phyloP scores from a whole-genome alignment of 2,888 invertebrate genomes.

The Caenorhabditis sp. region DNA sequence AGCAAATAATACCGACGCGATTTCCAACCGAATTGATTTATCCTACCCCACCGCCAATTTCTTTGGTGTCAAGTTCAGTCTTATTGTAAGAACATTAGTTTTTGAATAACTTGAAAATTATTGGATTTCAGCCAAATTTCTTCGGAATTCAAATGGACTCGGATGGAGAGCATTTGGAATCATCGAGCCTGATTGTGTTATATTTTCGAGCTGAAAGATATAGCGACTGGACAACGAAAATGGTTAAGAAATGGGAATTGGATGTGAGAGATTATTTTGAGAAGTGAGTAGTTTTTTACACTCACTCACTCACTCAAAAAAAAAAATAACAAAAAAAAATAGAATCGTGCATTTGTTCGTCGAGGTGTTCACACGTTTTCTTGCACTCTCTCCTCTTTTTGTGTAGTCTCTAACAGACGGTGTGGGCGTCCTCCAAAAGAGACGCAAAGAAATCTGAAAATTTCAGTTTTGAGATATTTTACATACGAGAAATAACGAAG shows the following conservation, averaged over 20 bases:
- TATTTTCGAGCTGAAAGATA: slow-evolving; percentile 58
- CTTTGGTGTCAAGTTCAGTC: slow-evolving; percentile 37
- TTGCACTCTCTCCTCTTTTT: no score
- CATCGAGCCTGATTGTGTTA: slow-evolving; percentile 42
- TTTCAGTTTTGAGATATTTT: no score
- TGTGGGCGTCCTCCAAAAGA: no score
- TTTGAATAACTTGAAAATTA: background rate
- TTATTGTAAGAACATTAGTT: slow-evolving; percentile 26
- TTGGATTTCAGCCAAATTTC: slow-evolving; percentile 34
- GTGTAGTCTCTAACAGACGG: no score
- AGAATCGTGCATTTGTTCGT: no score
- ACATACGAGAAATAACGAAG: no score
- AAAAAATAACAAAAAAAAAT: slow-evolving; percentile 28
- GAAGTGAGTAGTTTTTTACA: slow-evolving; percentile 2
- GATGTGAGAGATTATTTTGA: slow-evolving; percentile 45
- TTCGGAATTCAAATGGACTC: slow-evolving; percentile 22
- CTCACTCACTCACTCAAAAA: background rate
- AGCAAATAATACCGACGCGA: slow-evolving; percentile 26
- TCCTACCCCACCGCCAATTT: slow-evolving; percentile 42
- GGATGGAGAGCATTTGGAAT: slow-evolving; percentile 33
- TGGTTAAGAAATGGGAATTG: slow-evolving; percentile 51
- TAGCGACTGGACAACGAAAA: slow-evolving; percentile 48
- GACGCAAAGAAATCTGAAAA: no score
- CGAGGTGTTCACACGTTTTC: no score
- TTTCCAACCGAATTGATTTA: slow-evolving; percentile 38